Percentiles rank a stretch among this genome's conserved stretches.
These are phyloP conservation scores for Galaxias olidus DNA, from an alignment of 2,797 vertebrate species.

Conservation along the genomic window DNA sequence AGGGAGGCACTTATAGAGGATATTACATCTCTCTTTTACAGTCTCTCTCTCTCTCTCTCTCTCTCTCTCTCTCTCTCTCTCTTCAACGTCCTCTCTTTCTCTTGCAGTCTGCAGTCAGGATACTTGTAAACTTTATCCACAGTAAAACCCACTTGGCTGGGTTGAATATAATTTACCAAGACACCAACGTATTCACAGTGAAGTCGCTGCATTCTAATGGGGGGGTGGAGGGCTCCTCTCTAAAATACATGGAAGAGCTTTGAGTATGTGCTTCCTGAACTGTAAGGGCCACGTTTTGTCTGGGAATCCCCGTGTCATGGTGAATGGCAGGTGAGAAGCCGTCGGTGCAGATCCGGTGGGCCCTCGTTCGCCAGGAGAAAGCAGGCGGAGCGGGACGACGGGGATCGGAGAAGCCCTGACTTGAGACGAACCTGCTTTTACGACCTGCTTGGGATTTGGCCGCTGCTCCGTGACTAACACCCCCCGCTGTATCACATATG, in stretches of 20 bases:
- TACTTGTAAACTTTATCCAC: not conserved
- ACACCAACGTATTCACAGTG: too few species aligned
- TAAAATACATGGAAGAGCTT: slow-evolving; percentile 42
- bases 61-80: slow-evolving; percentile 1
- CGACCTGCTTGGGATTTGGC: slow-evolving; percentile 83
- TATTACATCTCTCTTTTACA: slow-evolving; percentile 7
- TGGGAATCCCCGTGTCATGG: slow-evolving; percentile 53
- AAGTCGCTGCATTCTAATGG: too few species aligned
- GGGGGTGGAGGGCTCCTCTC: too few species aligned
- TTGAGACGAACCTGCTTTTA: slow-evolving; percentile 78
- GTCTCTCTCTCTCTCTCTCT: not conserved
- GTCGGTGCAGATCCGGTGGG: slow-evolving; percentile 63
- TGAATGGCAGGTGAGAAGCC: slow-evolving; percentile 64
- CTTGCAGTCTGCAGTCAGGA: not conserved
- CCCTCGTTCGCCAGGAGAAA: slow-evolving; percentile 64
- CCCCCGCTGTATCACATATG: slow-evolving; percentile 80
- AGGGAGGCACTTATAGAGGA: slow-evolving; percentile 31
- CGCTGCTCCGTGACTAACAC: slow-evolving; percentile 78
- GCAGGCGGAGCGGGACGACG: slow-evolving; percentile 59
- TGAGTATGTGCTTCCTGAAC: slow-evolving; percentile 30
- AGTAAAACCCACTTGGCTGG: too few species aligned
- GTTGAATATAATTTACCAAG: too few species aligned
- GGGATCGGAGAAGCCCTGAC: slow-evolving; percentile 66
- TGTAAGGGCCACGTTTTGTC: slow-evolving; percentile 46
- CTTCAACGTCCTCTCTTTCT: not conserved